Conservation (phyloP, 1,140 invertebrate genomes). For the Bombus vancouverensis region DNA sequence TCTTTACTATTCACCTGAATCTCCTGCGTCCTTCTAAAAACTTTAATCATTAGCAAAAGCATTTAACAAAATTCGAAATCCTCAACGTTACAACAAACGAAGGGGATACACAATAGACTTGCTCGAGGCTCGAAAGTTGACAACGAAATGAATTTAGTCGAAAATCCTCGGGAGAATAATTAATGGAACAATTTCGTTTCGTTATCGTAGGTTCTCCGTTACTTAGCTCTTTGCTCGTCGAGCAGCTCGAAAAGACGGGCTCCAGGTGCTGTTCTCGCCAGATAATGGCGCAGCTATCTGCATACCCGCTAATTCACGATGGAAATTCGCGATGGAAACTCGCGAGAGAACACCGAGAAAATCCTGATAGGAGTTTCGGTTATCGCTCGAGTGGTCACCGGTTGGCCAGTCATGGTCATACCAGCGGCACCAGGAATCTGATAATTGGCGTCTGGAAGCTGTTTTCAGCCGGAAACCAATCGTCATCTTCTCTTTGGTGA, state of each 20-base stretch:
- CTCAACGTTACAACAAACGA: neutral
- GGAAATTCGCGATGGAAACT: neutral
- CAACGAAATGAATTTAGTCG: neutral
- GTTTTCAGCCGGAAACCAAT: conserved; percentile 50
- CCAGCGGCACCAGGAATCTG: neutral
- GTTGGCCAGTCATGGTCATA: neutral
- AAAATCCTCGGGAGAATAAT: neutral
- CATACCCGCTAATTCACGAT: conserved; percentile 20
- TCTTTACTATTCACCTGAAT: neutral
- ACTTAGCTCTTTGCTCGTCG: neutral
- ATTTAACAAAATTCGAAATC: neutral
- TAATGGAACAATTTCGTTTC: neutral
- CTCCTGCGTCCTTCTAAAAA: neutral
- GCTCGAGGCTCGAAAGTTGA: neutral
- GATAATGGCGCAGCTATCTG: conserved; percentile 11
- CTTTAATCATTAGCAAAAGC: neutral
- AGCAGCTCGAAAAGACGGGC: neutral
- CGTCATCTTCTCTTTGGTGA: conserved; percentile 17
- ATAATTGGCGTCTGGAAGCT: conserved; percentile 43
- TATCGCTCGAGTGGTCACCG: conserved; percentile 31
- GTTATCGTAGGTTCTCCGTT: neutral
- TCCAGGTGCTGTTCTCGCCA: neutral
- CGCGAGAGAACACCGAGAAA: neutral
- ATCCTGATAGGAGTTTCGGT: conserved; percentile 36
- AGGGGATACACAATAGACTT: neutral